These are phyloP conservation scores for Nysson spinosus DNA, from an alignment of 2,888 invertebrate genomes.

Conservation along the genomic window DNA sequence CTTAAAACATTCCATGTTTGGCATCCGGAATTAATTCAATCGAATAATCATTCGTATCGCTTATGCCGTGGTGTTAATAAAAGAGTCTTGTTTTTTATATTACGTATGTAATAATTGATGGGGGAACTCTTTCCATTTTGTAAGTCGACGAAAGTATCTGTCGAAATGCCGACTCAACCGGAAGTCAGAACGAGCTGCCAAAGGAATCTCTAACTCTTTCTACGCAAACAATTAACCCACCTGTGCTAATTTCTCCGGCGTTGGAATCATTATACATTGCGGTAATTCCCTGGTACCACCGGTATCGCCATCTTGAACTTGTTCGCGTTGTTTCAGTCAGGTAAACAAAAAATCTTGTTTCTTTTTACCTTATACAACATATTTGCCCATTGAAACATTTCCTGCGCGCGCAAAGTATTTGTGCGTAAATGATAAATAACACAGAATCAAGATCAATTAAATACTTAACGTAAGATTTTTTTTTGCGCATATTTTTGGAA, in stretches of 20 bases:
- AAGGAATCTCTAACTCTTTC: conserved; percentile 10
- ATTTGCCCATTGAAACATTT: too few species aligned
- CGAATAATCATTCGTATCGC: background rate
- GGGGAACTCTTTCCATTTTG: too few species aligned
- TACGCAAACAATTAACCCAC: conserved; percentile 51
- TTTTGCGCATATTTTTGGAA: too few species aligned
- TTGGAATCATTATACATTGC: conserved; percentile 19
- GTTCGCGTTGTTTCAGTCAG: conserved; percentile 14
- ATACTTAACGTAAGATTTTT: too few species aligned
- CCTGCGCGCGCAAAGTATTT: too few species aligned
- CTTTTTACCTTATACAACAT: conserved; percentile 22
- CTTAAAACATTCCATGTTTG: too few species aligned
- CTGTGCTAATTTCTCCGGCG: conserved; percentile 58
- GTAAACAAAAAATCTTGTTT: conserved; percentile 23
- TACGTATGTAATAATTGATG: too few species aligned
- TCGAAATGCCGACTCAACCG: too few species aligned
- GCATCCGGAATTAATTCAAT: too few species aligned
- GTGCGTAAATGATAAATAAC: too few species aligned
- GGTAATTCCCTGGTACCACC: conserved; percentile 33
- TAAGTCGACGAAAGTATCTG: too few species aligned
- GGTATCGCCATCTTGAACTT: conserved; percentile 8
- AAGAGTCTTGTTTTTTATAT: background rate
- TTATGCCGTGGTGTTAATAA: background rate
- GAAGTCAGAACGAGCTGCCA: conserved; percentile 15
- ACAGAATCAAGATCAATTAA: too few species aligned